Evolutionary conservation across 2,113 vertebrate species (phyloP).

Genomic region (Etheostoma cragini): DNA sequence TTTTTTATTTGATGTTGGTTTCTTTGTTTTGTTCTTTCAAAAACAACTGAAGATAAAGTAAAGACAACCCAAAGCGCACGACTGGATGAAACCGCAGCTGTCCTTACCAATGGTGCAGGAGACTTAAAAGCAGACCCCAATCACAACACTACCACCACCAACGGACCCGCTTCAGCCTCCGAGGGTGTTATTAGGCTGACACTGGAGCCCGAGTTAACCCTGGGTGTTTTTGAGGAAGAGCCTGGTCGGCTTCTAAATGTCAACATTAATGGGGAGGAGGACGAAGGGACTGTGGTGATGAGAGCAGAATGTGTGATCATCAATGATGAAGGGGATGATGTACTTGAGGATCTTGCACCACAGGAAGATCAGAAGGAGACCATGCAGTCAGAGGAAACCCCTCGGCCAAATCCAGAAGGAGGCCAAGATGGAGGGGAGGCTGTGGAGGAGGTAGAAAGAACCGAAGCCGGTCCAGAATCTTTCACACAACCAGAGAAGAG

Average conservation of each 20-base stretch:
- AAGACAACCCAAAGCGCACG: constrained; percentile 10
- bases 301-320: constrained; percentile 82
- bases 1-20: background rate
- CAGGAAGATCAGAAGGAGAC: constrained; percentile 31
- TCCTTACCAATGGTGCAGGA: constrained; percentile 66
- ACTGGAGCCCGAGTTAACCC: constrained; percentile 1
- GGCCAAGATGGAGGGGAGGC: background rate
- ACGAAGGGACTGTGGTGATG: constrained; percentile 76
- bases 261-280: constrained; percentile 59
- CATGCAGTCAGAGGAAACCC: constrained; percentile 1
- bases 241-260: constrained; percentile 22
- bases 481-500: constrained; percentile 17
- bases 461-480: constrained; percentile 22
- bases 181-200: constrained; percentile 41
- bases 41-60: constrained; percentile 14
- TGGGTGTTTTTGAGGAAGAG: constrained; percentile 57
- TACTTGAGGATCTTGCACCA: constrained; percentile 17
- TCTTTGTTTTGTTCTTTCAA: constrained; percentile 21
- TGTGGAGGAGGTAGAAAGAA: constrained; percentile 3
- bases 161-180: constrained; percentile 18
- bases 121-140: background rate
- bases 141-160: constrained; percentile 23
- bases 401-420: constrained; percentile 15
- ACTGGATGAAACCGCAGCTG: constrained; percentile 7
- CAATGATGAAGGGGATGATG: constrained; percentile 79